Evolutionary conservation across 1,140 invertebrate species (phyloP), one percentile per base, ranked within the genome.

Genomic region (Nasonia longicornis): DNA sequence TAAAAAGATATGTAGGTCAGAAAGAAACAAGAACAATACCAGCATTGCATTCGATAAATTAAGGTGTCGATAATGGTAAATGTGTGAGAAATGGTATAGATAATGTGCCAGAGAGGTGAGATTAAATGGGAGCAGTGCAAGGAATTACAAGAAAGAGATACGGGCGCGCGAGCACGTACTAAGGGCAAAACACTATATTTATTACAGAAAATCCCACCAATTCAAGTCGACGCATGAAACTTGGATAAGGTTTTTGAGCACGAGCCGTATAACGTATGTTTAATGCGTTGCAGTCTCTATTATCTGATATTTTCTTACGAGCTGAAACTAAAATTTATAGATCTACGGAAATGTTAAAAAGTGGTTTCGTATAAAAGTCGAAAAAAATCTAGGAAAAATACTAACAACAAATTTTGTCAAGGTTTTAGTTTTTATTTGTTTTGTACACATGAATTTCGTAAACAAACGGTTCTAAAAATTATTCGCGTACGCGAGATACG

Each of bases 181-280:
- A 20, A 72, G n/a, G 22, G 72, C 26, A 74, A 73, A 74, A 74
- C 72, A 31, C 45, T 74, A 58, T 58, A 74, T 74, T 74, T 74
- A 74, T 74, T 74, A 58, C 52, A 74, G 72, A 42, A 74, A 74
- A 58, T 74, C 72, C 72, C 20, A 31, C 26, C 11, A 45, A 22
- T 72, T 20, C 38, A 72, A 72, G 12, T n/a, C 35, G 7, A 70
- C 69, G 16, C 3, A 67, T 67, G 66, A 67, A 31, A 70, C 69
- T 26, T 42, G 69, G 35, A 38, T 70, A 70, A 70, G 69, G 16
- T 70, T 67, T 38, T 31, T 7, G 16, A 70, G 8, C 69, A 7
- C 31, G 69, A 38, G 31, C 31, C 2, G 29, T 70, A 26, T 26
- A 70, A 70, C 29, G 29, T 70, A 20, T 38, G 12, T 70, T 70